A percentile compares a stretch with the other conserved stretches of the same genome.
phyloP scores from a whole-genome alignment of 1,140 invertebrate species.

The Temnothorax longispinosus region DNA sequence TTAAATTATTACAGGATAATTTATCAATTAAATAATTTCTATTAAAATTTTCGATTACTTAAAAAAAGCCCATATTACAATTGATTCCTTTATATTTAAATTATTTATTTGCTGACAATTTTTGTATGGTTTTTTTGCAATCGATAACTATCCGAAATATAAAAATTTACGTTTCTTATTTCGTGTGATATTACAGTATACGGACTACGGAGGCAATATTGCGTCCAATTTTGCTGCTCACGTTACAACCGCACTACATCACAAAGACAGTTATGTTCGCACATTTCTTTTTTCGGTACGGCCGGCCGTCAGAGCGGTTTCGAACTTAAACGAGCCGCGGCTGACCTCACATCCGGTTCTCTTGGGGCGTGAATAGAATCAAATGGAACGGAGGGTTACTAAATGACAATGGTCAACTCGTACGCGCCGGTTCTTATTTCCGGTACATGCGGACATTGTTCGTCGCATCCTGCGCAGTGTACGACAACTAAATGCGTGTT shows the following conservation, averaged over 20 bases:
- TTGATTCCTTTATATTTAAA: not conserved
- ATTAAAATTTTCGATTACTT: not conserved
- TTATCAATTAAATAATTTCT: not conserved
- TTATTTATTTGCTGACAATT: not conserved
- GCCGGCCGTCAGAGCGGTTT: constrained; percentile 54
- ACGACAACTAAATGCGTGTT: constrained; percentile 16
- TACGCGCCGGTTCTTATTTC: constrained; percentile 77
- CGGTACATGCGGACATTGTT: constrained; percentile 75
- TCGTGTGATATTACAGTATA: not conserved
- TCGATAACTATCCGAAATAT: not conserved
- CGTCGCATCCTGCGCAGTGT: constrained; percentile 55
- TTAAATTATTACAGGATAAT: not conserved
- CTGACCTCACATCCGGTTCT: constrained; percentile 75
- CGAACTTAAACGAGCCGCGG: constrained; percentile 76
- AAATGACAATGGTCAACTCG: constrained; percentile 77
- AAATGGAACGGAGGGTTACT: constrained; percentile 75
- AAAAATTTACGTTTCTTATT: constrained; percentile 22
- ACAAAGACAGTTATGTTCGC: constrained; percentile 52
- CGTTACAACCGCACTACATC: constrained; percentile 11
- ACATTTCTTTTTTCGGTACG: constrained; percentile 39
- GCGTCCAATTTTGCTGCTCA: constrained; percentile 10
- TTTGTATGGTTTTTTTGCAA: not conserved
- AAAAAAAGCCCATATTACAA: not conserved
- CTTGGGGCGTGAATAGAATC: constrained; percentile 73
- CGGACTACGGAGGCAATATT: not conserved